Conservation (phyloP, 2,797 vertebrate species). For the Rhyacichthys aspro region DNA sequence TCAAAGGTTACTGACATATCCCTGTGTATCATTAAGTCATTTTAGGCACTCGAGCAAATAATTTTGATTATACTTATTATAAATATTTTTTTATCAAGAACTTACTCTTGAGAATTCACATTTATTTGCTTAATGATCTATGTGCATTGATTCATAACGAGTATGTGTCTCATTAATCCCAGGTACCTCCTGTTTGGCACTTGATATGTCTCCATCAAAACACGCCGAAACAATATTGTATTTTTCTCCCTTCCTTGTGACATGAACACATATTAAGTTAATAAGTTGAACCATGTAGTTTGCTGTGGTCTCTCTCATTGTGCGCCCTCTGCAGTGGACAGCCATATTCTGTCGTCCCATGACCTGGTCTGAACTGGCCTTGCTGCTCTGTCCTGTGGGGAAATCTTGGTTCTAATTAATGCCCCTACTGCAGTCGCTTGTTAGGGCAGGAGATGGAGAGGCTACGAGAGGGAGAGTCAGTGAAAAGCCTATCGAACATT, state of each 20-base stretch:
- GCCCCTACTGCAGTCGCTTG: conserved; percentile 64
- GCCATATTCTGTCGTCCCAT: conserved; percentile 45
- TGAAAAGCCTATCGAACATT: conserved; percentile 66
- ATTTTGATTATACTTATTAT: too few relatives aligned
- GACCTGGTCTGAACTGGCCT: conserved; percentile 57
- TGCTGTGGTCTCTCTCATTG: too few relatives aligned
- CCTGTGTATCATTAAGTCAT: too few relatives aligned
- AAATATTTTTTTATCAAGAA: too few relatives aligned
- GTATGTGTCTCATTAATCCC: too few relatives aligned
- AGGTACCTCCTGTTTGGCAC: too few relatives aligned
- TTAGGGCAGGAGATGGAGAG: conserved; percentile 51
- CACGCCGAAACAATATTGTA: background rate
- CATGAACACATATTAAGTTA: background rate
- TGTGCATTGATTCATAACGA: too few relatives aligned
- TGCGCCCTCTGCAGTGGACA: conserved; percentile 39
- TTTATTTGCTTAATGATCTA: too few relatives aligned
- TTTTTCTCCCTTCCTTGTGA: background rate
- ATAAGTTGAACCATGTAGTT: conserved; percentile 8
- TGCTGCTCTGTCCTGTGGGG: conserved; percentile 45
- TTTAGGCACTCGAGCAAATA: too few relatives aligned
- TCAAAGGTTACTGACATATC: too few relatives aligned
- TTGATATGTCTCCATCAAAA: background rate
- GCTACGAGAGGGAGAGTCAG: conserved; percentile 17
- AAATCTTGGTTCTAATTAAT: conserved; percentile 70
- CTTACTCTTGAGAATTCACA: too few relatives aligned